Evolutionary conservation across 2,888 invertebrate species (phyloP).

Genomic region (Chrysolina haemoptera): DNA sequence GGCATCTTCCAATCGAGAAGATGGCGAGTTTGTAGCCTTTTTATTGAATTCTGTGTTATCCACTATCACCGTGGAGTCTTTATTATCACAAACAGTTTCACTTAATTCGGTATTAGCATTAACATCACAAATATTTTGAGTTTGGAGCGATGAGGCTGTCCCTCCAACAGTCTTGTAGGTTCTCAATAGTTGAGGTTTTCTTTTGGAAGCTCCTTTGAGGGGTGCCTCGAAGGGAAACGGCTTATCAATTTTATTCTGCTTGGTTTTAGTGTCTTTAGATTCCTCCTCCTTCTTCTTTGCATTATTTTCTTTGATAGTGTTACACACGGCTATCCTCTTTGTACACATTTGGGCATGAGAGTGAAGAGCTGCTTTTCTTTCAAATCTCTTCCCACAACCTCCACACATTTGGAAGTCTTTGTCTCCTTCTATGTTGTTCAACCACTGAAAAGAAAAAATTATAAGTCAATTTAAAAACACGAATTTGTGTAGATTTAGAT

Average conservation of each 20-base stretch:
- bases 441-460: conserved; percentile 72
- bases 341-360: conserved; percentile 81
- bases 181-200: conserved; percentile 51
- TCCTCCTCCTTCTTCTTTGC: conserved; percentile 53
- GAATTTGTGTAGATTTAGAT: too few relatives aligned
- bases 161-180: conserved; percentile 41
- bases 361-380: conserved; percentile 80
- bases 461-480: neutral
- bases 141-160: neutral
- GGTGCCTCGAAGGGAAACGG: conserved; percentile 34
- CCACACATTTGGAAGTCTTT: conserved; percentile 77
- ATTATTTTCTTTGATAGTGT: conserved; percentile 62
- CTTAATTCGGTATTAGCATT: conserved; percentile 36
- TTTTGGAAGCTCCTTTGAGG: conserved; percentile 52
- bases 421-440: conserved; percentile 78
- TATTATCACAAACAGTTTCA: conserved; percentile 34
- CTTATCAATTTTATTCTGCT: conserved; percentile 34
- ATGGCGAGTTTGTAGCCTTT: neutral
- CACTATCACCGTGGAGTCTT: neutral
- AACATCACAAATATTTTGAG: conserved; percentile 38
- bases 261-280: conserved; percentile 44
- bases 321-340: conserved; percentile 71
- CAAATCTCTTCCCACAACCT: conserved; percentile 81
- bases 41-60: conserved; percentile 17
- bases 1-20: neutral